These are phyloP conservation scores for Pelmatolapia mariae DNA, from an alignment of 2,113 vertebrate species.

Conservation along the genomic window DNA sequence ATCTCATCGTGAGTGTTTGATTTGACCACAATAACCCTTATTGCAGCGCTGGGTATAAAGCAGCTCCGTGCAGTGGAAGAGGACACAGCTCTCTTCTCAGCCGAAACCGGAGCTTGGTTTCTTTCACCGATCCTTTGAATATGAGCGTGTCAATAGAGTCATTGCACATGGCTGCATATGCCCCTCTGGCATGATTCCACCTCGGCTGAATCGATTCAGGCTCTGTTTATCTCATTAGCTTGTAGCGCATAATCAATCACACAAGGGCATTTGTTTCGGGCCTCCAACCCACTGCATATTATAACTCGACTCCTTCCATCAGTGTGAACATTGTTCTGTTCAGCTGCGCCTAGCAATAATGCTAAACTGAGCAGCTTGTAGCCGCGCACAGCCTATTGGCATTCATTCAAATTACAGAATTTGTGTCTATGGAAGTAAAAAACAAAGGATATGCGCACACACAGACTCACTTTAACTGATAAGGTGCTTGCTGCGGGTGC, in stretches of 20 bases:
- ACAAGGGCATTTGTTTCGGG: slow-evolving; percentile 60
- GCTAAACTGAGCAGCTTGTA: slow-evolving; percentile 6
- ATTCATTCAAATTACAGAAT: slow-evolving; percentile 18
- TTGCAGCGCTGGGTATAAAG: slow-evolving; percentile 33
- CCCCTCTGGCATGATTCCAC: slow-evolving; percentile 60
- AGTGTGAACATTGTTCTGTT: slow-evolving; percentile 20
- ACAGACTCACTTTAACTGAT: not conserved
- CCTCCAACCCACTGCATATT: slow-evolving; percentile 36
- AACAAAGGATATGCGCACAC: not conserved
- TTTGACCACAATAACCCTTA: slow-evolving; percentile 45
- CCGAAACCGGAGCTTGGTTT: slow-evolving; percentile 37
- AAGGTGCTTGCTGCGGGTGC: slow-evolving; percentile 1
- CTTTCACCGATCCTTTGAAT: slow-evolving; percentile 21
- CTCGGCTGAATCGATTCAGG: slow-evolving; percentile 57
- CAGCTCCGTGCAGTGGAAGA: slow-evolving; percentile 8
- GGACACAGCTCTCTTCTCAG: slow-evolving; percentile 6
- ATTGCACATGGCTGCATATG: slow-evolving; percentile 42
- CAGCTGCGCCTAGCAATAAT: slow-evolving; percentile 28
- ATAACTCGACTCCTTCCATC: slow-evolving; percentile 30
- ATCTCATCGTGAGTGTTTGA: slow-evolving; percentile 27
- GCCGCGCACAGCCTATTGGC: slow-evolving; percentile 2
- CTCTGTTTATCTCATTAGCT: slow-evolving; percentile 75
- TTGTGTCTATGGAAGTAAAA: not conserved
- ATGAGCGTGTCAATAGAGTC: slow-evolving; percentile 46
- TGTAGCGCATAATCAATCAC: slow-evolving; percentile 69